Base-by-base conservation (phyloP, 2,797 vertebrate species). In the Artibeus lituratus region DNA sequence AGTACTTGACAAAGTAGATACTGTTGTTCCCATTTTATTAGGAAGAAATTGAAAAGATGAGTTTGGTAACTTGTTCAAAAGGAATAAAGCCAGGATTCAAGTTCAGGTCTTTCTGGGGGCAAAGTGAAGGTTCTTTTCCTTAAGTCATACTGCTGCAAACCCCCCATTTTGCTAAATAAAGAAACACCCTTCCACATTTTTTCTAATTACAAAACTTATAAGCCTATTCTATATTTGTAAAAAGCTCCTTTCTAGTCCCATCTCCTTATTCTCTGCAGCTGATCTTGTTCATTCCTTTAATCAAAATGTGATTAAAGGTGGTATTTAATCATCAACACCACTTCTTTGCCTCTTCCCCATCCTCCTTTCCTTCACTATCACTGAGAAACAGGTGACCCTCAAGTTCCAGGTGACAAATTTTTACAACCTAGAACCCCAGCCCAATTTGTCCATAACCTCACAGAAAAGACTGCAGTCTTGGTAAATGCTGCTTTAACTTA, bases 131-230 rank as follows among this genome's bases (percentile, higher is more conserved):
- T 82, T 65, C 69, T 86, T 81, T 89, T n/a, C 22, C 47, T 70
- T 70, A 74, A 4, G 16, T 73, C 37, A 78, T 65, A 15, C 74
- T 90, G 11, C 62, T 57, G 51, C 57, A 87, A 90, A 74, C 44
- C 44, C 90, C 65, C 44, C 87, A 51, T 77, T 53, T 91, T 94
- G 57, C 21, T 87, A 96, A 96, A 69, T 80, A 82, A 87, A 74
- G 47, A 83, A 88, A 74, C 91, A 44, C 47, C 10, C 69, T 72
- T 74, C 26, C 11, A 1, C 24, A 51, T 82, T 69, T 89, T 87
- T 95, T 87, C 91, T 94, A 84, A 78, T 84, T 87, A 78, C 65
- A 90, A 81, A 84, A 62, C 80, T 80, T 44, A 87, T 14, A 44
- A 95, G 81, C 74, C 37, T 67, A 7, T 83, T 81, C 59, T 81